phyloP scores from a whole-genome alignment of 1,140 invertebrate species.

The Hypothenemus hampei region DNA sequence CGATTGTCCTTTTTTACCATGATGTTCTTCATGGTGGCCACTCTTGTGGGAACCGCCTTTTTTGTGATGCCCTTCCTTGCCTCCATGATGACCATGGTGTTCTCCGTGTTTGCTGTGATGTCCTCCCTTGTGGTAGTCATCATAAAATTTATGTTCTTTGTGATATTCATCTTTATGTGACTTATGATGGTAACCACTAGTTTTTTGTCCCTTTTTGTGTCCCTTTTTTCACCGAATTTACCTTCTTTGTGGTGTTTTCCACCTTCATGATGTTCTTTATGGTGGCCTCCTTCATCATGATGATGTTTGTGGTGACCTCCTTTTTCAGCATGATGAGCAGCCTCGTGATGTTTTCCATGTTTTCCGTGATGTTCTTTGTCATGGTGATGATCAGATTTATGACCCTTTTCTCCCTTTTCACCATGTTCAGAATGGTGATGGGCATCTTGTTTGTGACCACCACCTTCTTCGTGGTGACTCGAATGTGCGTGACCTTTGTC shows the following conservation, averaged over 20 bases:
- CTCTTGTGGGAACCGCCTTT: conserved; percentile 69
- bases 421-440: conserved; percentile 60
- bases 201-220: conserved; percentile 64
- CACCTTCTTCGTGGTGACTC: conserved; percentile 54
- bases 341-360: conserved; percentile 65
- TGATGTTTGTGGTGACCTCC: conserved; percentile 70
- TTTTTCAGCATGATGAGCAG: conserved; percentile 66
- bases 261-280: conserved; percentile 66
- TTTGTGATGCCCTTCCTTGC: conserved; percentile 60
- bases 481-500: conserved; percentile 54
- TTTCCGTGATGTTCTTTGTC: conserved; percentile 66
- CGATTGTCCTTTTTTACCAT: conserved; percentile 63
- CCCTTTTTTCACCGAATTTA: conserved; percentile 62
- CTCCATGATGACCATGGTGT: conserved; percentile 62
- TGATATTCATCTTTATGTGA: conserved; percentile 78
- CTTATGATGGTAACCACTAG: conserved; percentile 72
- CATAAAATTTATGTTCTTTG: conserved; percentile 80
- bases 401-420: conserved; percentile 63
- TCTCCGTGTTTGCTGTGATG: conserved; percentile 63
- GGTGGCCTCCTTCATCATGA: conserved; percentile 63
- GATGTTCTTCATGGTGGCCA: conserved; percentile 58
- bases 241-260: conserved; percentile 70
- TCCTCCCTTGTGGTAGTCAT: conserved; percentile 69
- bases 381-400: conserved; percentile 61
- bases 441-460: conserved; percentile 58